A percentile compares a stretch with the other conserved stretches of the same genome.
Conservation (phyloP, 1,140 invertebrate species). For the Neodiprion lecontei region DNA sequence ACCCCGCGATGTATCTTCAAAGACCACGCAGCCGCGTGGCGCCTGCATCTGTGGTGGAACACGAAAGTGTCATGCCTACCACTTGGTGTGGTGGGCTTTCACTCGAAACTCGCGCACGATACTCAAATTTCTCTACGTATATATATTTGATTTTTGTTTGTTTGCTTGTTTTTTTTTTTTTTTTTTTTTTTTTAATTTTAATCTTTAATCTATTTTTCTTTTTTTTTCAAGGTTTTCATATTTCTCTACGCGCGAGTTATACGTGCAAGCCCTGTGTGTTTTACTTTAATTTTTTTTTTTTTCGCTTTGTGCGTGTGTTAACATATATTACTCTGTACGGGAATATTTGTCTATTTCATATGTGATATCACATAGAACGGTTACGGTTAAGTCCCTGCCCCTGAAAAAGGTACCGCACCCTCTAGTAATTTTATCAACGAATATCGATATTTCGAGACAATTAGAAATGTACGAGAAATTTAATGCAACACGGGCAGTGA, state of each 20-base stretch:
- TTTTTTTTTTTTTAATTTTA: no score
- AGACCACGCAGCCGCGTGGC: constrained; percentile 35
- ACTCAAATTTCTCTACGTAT: not conserved
- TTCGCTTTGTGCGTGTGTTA: no score
- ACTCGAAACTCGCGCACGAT: not conserved
- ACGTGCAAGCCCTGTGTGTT: constrained; percentile 2
- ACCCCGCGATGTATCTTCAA: constrained; percentile 30
- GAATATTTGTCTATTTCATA: not conserved
- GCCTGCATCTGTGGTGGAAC: constrained; percentile 36
- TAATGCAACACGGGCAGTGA: not conserved
- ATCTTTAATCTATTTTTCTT: no score
- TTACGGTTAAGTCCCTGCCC: not conserved
- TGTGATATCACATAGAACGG: not conserved
- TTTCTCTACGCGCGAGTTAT: not conserved
- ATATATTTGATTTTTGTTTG: no score
- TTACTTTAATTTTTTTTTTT: no score
- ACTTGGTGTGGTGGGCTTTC: constrained; percentile 4
- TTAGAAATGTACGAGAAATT: no score
- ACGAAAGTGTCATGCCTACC: constrained; percentile 6
- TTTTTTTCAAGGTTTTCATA: no score
- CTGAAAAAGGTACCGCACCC: not conserved
- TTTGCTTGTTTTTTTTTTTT: no score
- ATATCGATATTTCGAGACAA: no score
- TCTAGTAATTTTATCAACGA: no score
- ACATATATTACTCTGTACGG: not conserved